Evolutionary conservation across 1,140 invertebrate species (phyloP), one percentile per base, ranked within the genome.

Genomic region (Neotoxoptera formosana): DNA sequence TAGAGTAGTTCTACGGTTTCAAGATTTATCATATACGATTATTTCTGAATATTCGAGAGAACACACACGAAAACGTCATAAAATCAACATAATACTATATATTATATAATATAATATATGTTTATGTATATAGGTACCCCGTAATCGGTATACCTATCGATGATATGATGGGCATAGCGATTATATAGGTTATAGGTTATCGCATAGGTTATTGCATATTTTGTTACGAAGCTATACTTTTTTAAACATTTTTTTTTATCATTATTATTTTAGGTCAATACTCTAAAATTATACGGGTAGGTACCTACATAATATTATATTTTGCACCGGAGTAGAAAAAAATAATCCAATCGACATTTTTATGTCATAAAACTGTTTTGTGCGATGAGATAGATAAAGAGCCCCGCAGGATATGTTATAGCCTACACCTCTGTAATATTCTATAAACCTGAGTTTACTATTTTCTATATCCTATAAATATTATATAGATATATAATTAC

Each of bases 11-110:
- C 14, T 76, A 76, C 4, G n/a, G 60, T 76, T 76, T n/a, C n/a
- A 76, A 76, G 60, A 76, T 76, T n/a, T 76, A 76, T 76, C 30
- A 14, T 76, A 76, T 76, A n/a, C n/a, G 60, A 76, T 76, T 76
- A 76, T 76, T 76, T 67, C 30, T n/a, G 30, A 76, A 76, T 76
- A 76, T 76, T n/a, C n/a, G 17, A 34, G 14, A n/a, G 30, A 76
- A 14, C 4, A 67, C 30, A 76, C 11, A n/a, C 4, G 6, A 76
- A 76, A 76, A 76, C 6, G 7, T 76, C 0, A 76, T 76, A 76
- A 76, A 76, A 76, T 76, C 30, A n/a, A n/a, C 60, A n/a, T 76
- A 76, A n/a, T 76, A n/a, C 17, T 51, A 51, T n/a, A n/a, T n/a
- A n/a, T n/a, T n/a, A n/a, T n/a, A n/a, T n/a, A n/a, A n/a, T n/a